Percentiles rank a stretch among this genome's conserved stretches.
Conservation (phyloP, 2,113 vertebrate genomes). For the Eulacestoma nigropectus region DNA sequence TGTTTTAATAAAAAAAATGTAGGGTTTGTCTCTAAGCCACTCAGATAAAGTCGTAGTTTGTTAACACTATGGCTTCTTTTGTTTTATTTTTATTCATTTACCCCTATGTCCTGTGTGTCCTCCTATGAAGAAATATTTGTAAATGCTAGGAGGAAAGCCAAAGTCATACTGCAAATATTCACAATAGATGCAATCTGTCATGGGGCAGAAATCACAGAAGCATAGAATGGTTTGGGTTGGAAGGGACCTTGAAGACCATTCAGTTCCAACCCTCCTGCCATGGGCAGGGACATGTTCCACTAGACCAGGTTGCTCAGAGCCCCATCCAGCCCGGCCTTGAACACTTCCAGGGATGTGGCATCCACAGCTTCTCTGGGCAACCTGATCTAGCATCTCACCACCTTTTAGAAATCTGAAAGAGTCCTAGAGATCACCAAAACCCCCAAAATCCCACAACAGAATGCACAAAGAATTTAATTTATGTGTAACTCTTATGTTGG, state of each 20-base stretch:
- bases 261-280: not conserved
- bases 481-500: not conserved
- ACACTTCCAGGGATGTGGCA: not conserved
- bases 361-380: not conserved
- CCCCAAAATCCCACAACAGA: rapidly evolving
- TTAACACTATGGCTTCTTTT: not conserved
- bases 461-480: not conserved
- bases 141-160: not conserved
- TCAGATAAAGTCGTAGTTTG: not conserved
- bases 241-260: not conserved
- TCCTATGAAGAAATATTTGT: not conserved
- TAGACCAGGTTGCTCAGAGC: not conserved
- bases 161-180: not conserved
- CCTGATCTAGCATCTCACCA: not conserved
- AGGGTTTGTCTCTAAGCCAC: not conserved
- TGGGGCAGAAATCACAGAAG: not conserved
- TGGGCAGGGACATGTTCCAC: not conserved
- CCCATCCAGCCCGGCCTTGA: not conserved
- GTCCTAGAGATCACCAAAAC: not conserved
- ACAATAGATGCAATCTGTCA: not conserved
- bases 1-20: not conserved
- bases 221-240: not conserved
- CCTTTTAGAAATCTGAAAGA: not conserved
- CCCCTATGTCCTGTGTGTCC: not conserved
- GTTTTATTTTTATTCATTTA: not conserved